A percentile compares a stretch with the other conserved stretches of the same genome.
Evolutionary conservation across 2,113 vertebrate species (phyloP).

Genomic region (Tetraodon nigroviridis): DNA sequence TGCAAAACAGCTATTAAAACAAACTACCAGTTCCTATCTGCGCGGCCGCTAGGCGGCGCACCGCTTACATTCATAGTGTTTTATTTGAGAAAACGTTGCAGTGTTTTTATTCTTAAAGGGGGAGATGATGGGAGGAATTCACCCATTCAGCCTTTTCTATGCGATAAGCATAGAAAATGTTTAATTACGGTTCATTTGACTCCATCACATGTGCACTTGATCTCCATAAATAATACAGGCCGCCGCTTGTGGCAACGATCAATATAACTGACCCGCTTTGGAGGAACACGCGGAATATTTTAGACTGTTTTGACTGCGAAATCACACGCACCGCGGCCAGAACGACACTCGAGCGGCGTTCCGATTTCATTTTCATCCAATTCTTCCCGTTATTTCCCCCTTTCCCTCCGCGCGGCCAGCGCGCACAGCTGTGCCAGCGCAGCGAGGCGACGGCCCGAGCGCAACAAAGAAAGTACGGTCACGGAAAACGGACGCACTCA

Average conservation of each 20-base stretch:
- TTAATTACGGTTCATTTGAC: background rate
- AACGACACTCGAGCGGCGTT: background rate
- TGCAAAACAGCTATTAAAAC: slow-evolving; percentile 18
- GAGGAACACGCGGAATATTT: background rate
- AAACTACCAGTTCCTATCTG: slow-evolving; percentile 3
- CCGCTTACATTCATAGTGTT: slow-evolving; percentile 1
- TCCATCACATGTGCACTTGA: slow-evolving; percentile 24
- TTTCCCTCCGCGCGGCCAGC: background rate
- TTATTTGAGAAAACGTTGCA: background rate
- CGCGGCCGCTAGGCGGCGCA: slow-evolving; percentile 49
- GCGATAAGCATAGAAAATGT: background rate
- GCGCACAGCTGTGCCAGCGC: background rate
- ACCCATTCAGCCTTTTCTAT: too few relatives aligned
- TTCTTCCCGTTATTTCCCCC: too few relatives aligned
- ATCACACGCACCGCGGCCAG: background rate
- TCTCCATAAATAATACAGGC: slow-evolving; percentile 13
- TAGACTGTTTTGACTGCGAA: background rate
- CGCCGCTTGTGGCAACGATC: slow-evolving; percentile 3
- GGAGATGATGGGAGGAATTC: too few relatives aligned
- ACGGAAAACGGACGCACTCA: slow-evolving; percentile 56
- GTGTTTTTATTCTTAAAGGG: too few relatives aligned
- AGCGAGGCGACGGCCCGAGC: background rate
- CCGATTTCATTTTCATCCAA: too few relatives aligned
- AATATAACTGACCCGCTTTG: slow-evolving; percentile 3
- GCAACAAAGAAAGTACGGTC: background rate